Percentiles rank a stretch among this genome's conserved stretches.
These are phyloP conservation scores for Potamilus streckersoni DNA, from an alignment of 1,140 invertebrate genomes.

Conservation along the genomic window DNA sequence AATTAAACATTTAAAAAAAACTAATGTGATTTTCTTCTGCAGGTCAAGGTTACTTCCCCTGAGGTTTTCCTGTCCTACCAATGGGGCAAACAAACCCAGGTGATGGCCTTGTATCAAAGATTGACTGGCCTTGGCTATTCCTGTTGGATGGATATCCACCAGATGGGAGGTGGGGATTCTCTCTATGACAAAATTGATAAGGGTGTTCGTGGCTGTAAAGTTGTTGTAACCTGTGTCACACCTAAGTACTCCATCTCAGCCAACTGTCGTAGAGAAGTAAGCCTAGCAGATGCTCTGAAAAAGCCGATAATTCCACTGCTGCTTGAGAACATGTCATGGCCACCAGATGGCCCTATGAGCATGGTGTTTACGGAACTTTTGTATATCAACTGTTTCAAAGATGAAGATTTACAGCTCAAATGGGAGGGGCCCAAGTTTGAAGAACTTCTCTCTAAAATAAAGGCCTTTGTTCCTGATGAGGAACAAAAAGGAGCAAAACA, in stretches of 20 bases:
- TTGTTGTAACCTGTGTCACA: slow-evolving; percentile 60
- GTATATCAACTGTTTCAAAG: slow-evolving; percentile 51
- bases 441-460: slow-evolving; percentile 37
- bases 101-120: slow-evolving; percentile 49
- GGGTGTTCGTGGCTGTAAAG: slow-evolving; percentile 55
- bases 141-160: slow-evolving; percentile 65
- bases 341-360: slow-evolving; percentile 62
- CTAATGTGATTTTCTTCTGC: too few species aligned
- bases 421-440: slow-evolving; percentile 49
- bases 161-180: slow-evolving; percentile 66
- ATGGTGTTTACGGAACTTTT: slow-evolving; percentile 60
- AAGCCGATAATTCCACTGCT: slow-evolving; percentile 63
- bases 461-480: slow-evolving; percentile 29
- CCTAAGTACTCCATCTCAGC: slow-evolving; percentile 60
- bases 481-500: too few species aligned
- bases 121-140: slow-evolving; percentile 49
- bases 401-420: slow-evolving; percentile 36
- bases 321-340: slow-evolving; percentile 59
- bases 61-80: slow-evolving; percentile 64
- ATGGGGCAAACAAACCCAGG: slow-evolving; percentile 62
- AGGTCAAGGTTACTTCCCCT: slow-evolving; percentile 25
- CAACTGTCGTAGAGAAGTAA: slow-evolving; percentile 62
- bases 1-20: too few species aligned
- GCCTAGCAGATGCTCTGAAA: slow-evolving; percentile 57
- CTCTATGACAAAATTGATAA: slow-evolving; percentile 65